A percentile compares a stretch with the other conserved stretches of the same genome.
These are phyloP conservation scores for Peromyscus leucopus DNA, from an alignment of 2,113 vertebrate genomes.

Conservation along the genomic window DNA sequence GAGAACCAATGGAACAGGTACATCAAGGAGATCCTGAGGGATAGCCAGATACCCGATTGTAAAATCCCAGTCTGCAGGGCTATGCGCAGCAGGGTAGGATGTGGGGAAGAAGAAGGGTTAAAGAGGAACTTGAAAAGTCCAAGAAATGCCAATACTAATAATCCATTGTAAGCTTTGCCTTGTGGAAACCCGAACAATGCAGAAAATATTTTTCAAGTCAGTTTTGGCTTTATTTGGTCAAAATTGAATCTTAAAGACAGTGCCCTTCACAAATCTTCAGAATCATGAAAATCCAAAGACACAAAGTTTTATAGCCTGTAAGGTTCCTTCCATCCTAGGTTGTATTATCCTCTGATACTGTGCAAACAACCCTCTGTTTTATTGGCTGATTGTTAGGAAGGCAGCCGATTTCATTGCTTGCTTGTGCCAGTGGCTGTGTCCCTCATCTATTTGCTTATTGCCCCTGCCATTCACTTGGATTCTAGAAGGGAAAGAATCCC, in stretches of 20 bases:
- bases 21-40: neutral
- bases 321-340: neutral
- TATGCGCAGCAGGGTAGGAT: neutral
- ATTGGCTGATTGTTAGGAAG: neutral
- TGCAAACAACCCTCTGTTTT: neutral
- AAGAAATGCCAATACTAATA: neutral
- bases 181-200: neutral
- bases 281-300: conserved; percentile 5
- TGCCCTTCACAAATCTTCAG: neutral
- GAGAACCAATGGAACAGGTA: neutral
- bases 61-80: neutral
- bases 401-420: neutral
- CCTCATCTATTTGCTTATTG: neutral
- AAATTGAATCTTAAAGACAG: conserved; percentile 20
- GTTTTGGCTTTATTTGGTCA: neutral
- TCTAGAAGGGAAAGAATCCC: neutral
- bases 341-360: neutral
- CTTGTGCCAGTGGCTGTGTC: neutral
- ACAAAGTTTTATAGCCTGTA: neutral
- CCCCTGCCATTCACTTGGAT: neutral
- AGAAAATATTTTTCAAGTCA: neutral
- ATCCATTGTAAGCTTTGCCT: neutral
- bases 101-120: neutral
- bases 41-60: neutral
- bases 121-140: neutral